Conservation (phyloP, 2,888 invertebrate genomes). For the Oligia fasciuncula region DNA sequence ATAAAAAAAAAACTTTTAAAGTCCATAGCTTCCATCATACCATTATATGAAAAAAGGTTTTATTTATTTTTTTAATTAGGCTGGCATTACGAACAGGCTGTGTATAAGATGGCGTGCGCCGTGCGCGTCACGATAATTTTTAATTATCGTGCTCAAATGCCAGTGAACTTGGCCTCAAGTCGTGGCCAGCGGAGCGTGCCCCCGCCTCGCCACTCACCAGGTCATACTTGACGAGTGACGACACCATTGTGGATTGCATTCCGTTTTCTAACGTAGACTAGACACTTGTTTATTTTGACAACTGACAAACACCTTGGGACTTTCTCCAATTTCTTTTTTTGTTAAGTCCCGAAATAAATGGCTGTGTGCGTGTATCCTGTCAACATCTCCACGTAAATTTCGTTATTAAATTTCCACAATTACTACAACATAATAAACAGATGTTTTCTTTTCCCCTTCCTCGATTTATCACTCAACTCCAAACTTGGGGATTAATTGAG, state of each 20-base stretch:
- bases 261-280: slow-evolving; percentile 67
- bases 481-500: slow-evolving; percentile 63
- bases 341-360: slow-evolving; percentile 13
- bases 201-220: slow-evolving; percentile 84
- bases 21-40: slow-evolving; percentile 23
- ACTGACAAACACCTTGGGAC: slow-evolving; percentile 38
- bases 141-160: slow-evolving; percentile 90
- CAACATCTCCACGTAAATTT: slow-evolving; percentile 9
- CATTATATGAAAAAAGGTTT: slow-evolving; percentile 57
- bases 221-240: slow-evolving; percentile 87
- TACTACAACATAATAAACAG: slow-evolving; percentile 6
- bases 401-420: slow-evolving; percentile 14
- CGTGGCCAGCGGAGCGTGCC: slow-evolving; percentile 81
- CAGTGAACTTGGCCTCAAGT: slow-evolving; percentile 89
- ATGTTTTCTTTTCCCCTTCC: slow-evolving; percentile 15
- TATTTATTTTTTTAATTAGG: slow-evolving; percentile 70
- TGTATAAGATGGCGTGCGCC: slow-evolving; percentile 87
- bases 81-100: slow-evolving; percentile 74
- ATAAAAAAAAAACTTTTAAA: slow-evolving; percentile 14
- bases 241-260: slow-evolving; percentile 78
- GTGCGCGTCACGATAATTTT: slow-evolving; percentile 89
- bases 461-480: slow-evolving; percentile 25
- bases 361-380: slow-evolving; percentile 12
- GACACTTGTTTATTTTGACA: slow-evolving; percentile 69
- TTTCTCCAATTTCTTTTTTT: slow-evolving; percentile 40